phyloP scores from a whole-genome alignment of 2,888 invertebrate genomes.

The Leptura quadrifasciata region DNA sequence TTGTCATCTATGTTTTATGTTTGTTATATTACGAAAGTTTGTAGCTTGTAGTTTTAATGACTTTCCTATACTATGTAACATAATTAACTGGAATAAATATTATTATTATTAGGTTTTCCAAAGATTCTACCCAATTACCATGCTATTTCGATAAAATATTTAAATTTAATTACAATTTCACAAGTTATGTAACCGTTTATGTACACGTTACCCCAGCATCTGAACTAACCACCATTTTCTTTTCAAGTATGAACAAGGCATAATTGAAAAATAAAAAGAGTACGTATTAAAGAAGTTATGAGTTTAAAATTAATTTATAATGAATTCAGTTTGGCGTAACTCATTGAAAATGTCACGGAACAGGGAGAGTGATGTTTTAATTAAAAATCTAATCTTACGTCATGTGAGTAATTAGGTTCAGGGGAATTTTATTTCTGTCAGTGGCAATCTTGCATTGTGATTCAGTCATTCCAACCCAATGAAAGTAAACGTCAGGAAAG shows the following conservation, averaged over 20 bases:
- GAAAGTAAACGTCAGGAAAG: slow-evolving; percentile 49
- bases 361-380: slow-evolving; percentile 60
- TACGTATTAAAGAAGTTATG: slow-evolving; percentile 25
- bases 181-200: too few species aligned
- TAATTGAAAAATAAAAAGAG: slow-evolving; percentile 15
- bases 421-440: slow-evolving; percentile 59
- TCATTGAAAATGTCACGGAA: slow-evolving; percentile 47
- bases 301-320: slow-evolving; percentile 44
- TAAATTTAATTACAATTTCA: too few species aligned
- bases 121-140: too few species aligned
- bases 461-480: slow-evolving; percentile 10
- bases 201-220: too few species aligned
- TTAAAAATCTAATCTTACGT: slow-evolving; percentile 63
- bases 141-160: too few species aligned
- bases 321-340: slow-evolving; percentile 34
- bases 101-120: too few species aligned
- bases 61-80: too few species aligned
- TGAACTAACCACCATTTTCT: not conserved
- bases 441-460: slow-evolving; percentile 44
- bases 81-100: too few species aligned
- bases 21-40: too few species aligned
- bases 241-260: not conserved
- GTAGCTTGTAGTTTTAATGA: too few species aligned
- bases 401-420: slow-evolving; percentile 61
- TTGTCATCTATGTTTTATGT: too few species aligned